Base-by-base conservation (phyloP, 53 echinoderm and acorn worm species). In the Apostichopus leukothele region DNA sequence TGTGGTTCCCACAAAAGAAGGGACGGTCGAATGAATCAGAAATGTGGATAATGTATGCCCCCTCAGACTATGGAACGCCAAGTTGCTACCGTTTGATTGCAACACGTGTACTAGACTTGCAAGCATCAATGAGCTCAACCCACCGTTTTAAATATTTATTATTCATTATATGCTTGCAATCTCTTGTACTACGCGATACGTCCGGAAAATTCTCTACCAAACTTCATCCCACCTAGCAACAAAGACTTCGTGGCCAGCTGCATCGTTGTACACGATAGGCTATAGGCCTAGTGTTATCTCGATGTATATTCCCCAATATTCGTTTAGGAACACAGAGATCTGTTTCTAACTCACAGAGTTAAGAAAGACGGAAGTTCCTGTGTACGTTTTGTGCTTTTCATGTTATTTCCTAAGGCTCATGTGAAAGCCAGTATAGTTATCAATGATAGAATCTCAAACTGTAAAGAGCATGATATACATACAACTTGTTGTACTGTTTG, bases 111-210 rank as follows among this genome's bases (percentile, higher is more conserved):
- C 71, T 18, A 19, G 71, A 71, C 71, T 71, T 71, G 71, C 71
- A 71, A n/a, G 71, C 71, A 71, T 71, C 1, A 3, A 71, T 71
- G 71, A 19, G 20, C 6, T 71, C 13, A 71, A 71, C 71, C 71
- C 71, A 71, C 71, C 71, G 71, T 71, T 71, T 71, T 71, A 18
- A 71, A 71, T 71, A 71, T 71, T 16, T 71, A 71, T 71, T 71
- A 71, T 71, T 71, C 71, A 71, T 71, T 71, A 14, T 71, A 71
- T 71, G 71, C 71, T 71, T 71, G 71, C 71, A 71, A 71, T 71
- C 18, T 18, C 71, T 71, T 71, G 71, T 71, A 71, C 71, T 19
- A 18, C 71, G 71, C 18, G 18, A 57, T 71, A 71, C n/a, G 71
- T 71, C 18, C 18, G 71, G 20, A 71, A 39, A 57, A 57, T 57